phyloP scores from a whole-genome alignment of 1,140 invertebrate genomes.

The Rhyzopertha dominica region DNA sequence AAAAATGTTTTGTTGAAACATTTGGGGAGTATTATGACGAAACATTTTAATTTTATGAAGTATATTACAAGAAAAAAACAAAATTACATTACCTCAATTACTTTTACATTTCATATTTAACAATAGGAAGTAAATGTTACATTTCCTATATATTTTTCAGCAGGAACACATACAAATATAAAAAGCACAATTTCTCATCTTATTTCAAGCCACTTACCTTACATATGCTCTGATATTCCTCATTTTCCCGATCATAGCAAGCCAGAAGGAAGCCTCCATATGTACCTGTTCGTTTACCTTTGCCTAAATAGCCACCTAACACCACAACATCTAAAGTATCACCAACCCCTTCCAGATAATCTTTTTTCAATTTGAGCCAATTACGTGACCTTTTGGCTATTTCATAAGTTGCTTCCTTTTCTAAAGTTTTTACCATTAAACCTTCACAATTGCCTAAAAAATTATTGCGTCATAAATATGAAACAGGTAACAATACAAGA shows the following conservation, averaged over 20 bases:
- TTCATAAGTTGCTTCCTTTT: slow-evolving; percentile 92
- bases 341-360: slow-evolving; percentile 92
- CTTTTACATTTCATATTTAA: too few relatives aligned
- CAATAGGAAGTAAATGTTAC: too few relatives aligned
- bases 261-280: slow-evolving; percentile 96
- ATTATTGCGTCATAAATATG: slow-evolving; percentile 3
- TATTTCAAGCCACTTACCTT: slow-evolving; percentile 56
- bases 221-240: slow-evolving; percentile 91
- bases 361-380: slow-evolving; percentile 98
- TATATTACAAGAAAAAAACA: too few relatives aligned
- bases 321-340: slow-evolving; percentile 95
- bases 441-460: slow-evolving; percentile 89
- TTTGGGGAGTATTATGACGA: too few relatives aligned
- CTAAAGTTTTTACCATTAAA: slow-evolving; percentile 96
- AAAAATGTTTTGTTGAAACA: too few relatives aligned
- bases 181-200: slow-evolving; percentile 7
- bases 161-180: too few relatives aligned
- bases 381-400: slow-evolving; percentile 96
- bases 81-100: too few relatives aligned
- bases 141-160: too few relatives aligned
- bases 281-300: slow-evolving; percentile 88
- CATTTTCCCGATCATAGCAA: slow-evolving; percentile 91
- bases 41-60: too few relatives aligned
- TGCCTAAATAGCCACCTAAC: slow-evolving; percentile 91
- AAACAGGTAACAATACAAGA: slow-evolving; percentile 30